Evolutionary conservation across 2,113 vertebrate species (phyloP), one percentile per base, ranked within the genome.

Genomic region (Scortum barcoo): DNA sequence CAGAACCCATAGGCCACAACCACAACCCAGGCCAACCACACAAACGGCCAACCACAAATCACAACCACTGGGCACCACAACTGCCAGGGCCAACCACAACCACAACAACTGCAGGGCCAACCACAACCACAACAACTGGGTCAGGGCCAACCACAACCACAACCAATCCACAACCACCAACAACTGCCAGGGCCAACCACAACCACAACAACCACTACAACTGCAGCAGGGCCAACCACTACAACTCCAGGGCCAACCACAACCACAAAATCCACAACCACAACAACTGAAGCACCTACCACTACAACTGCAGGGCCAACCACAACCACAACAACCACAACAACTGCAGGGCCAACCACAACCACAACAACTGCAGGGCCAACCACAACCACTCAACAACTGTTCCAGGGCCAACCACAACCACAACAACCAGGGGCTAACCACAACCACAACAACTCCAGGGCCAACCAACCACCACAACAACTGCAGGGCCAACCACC

Each of bases 1-100:
- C 16, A 0, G n/a, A n/a, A n/a, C n/a, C n/a, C n/a, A n/a, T n/a
- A n/a, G n/a, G n/a, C n/a, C n/a, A n/a, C 4, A 20, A n/a, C n/a
- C n/a, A n/a, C 57, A 61, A 5, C 61, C 4, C 13, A 12, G 1
- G 0, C n/a, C 33, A 62, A 40, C 60, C 10, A 40, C 60, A 60
- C 57, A 33, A 33, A 19, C 1, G 0, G 8, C 14, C 57, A 60
- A 36, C 30, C 8, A 51, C 76, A 70, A 11, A 30, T 24, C 14
- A 38, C 57, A 17, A 61, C 66, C 1, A 24, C 17, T n/a, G n/a
- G n/a, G n/a, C n/a, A n/a, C 46, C 42, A 84, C 82, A 69, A 76
- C 86, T 5, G 1, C 54, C 1, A 38, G 19, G 4, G 10, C 10
- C 61, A n/a, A n/a, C n/a, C n/a, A n/a, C 4, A 20, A 4, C 57